Evolutionary conservation across 2,113 vertebrate species (phyloP).

Genomic region (Philantomba maxwellii): DNA sequence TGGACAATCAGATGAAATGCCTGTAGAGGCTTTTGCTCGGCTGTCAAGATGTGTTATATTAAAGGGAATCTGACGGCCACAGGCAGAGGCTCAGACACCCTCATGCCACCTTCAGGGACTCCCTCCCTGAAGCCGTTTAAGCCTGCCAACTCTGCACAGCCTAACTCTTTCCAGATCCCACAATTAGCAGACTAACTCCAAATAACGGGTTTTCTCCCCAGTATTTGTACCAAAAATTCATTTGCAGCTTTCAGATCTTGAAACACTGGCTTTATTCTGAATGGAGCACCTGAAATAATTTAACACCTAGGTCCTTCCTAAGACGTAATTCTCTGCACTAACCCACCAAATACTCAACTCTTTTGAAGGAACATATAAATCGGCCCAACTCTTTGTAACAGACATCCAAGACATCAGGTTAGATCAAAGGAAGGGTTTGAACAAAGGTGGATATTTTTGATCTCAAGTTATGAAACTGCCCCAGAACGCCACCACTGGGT

Average conservation of each 20-base stretch:
- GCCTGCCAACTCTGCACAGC: not conserved
- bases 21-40: not conserved
- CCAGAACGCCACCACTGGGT: not conserved
- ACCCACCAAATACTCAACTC: not conserved
- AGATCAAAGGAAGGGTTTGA: not conserved
- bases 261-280: conserved; percentile 9
- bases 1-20: too few species aligned
- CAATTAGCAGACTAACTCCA: not conserved
- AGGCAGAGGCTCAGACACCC: not conserved
- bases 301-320: not conserved
- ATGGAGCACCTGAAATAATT: conserved; percentile 3
- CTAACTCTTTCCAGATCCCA: not conserved
- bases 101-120: too few species aligned
- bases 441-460: not conserved
- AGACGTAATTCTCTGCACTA: not conserved
- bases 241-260: not conserved
- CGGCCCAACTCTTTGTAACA: not conserved
- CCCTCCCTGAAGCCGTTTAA: not conserved
- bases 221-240: not conserved
- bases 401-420: not conserved
- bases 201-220: not conserved
- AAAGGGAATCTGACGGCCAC: not conserved
- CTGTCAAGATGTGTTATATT: rapidly evolving
- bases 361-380: not conserved
- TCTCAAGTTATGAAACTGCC: not conserved